A percentile compares a stretch with the other conserved stretches of the same genome.
phyloP scores from a whole-genome alignment of 2,797 vertebrate species.

The Labeo calbasu region DNA sequence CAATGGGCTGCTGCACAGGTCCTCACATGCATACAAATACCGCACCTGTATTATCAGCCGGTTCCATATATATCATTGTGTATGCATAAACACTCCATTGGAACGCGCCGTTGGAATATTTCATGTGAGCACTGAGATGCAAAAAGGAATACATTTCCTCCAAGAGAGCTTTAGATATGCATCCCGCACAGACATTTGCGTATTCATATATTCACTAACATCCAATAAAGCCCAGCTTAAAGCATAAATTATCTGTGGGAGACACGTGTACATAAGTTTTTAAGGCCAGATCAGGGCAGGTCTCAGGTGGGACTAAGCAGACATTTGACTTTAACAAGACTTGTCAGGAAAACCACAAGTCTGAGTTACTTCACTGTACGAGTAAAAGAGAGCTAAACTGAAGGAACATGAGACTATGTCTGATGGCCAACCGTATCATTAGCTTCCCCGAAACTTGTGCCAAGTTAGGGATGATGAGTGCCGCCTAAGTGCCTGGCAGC shows the following conservation, averaged over 20 bases:
- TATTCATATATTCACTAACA: conserved; percentile 27
- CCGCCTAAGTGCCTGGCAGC: conserved; percentile 15
- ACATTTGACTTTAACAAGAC: conserved; percentile 22
- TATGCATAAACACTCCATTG: conserved; percentile 21
- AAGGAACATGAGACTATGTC: neutral
- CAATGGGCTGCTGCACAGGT: conserved; percentile 11
- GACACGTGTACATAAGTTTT: conserved; percentile 18
- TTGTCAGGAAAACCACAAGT: conserved; percentile 14
- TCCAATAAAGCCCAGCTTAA: conserved; percentile 26
- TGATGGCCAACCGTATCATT: conserved; percentile 6
- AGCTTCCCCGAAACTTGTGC: conserved; percentile 1
- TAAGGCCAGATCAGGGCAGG: neutral
- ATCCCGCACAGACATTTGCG: neutral
- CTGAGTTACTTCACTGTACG: neutral
- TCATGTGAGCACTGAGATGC: conserved; percentile 20
- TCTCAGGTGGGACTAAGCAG: conserved; percentile 22
- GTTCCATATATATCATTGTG: conserved; percentile 1
- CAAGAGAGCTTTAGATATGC: conserved; percentile 26
- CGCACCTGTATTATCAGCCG: conserved; percentile 4
- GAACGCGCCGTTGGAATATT: neutral
- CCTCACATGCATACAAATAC: conserved; percentile 28
- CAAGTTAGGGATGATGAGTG: conserved; percentile 17
- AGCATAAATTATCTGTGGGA: conserved; percentile 11
- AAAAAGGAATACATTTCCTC: neutral
- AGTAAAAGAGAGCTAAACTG: neutral